A percentile compares a stretch with the other conserved stretches of the same genome.
phyloP scores from a whole-genome alignment of 2,888 invertebrate genomes.

The Galerucella calmariensis region DNA sequence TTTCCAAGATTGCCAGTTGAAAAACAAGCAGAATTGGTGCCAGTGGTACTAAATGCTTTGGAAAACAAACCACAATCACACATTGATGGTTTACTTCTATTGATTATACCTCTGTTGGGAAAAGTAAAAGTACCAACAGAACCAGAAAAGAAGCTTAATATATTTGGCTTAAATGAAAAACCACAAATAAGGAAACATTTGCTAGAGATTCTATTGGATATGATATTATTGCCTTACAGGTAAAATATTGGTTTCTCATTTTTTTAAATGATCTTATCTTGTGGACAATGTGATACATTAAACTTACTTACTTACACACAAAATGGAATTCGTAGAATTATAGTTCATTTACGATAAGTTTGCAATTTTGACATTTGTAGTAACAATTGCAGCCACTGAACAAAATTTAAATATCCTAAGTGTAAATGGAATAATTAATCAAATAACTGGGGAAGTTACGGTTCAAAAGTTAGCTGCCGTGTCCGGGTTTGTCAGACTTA shows the following conservation, averaged over 20 bases:
- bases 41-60: constrained; percentile 79
- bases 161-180: constrained; percentile 79
- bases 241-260: constrained; percentile 57
- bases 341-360: too few relatives aligned
- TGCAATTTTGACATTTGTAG: too few relatives aligned
- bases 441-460: too few relatives aligned
- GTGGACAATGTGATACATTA: not conserved
- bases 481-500: too few relatives aligned
- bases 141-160: constrained; percentile 71
- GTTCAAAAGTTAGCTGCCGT: too few relatives aligned
- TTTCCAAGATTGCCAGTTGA: constrained; percentile 82
- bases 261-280: not conserved
- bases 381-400: too few relatives aligned
- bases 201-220: constrained; percentile 82
- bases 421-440: too few relatives aligned
- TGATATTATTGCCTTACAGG: constrained; percentile 88
- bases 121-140: constrained; percentile 76
- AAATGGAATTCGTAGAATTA: too few relatives aligned
- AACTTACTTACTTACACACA: not conserved
- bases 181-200: constrained; percentile 76
- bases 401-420: too few relatives aligned
- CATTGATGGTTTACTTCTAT: constrained; percentile 85
- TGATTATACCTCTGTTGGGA: constrained; percentile 83
- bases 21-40: constrained; percentile 80
- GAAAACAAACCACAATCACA: constrained; percentile 85